phyloP scores from a whole-genome alignment of 2,888 invertebrate species.

The Tanypteryx hageni region DNA sequence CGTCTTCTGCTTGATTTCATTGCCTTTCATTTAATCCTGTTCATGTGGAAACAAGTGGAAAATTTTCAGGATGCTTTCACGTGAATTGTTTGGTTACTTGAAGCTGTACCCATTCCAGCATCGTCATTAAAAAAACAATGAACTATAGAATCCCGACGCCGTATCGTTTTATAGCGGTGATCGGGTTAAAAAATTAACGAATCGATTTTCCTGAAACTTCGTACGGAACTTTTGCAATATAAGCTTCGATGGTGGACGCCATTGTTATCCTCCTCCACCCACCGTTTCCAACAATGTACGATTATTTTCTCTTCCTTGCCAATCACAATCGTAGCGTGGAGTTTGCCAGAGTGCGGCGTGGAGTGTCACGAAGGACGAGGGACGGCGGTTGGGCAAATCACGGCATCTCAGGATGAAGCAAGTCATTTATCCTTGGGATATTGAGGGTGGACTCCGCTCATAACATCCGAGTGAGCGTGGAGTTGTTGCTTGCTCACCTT shows the following conservation, averaged over 20 bases:
- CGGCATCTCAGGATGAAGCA: constrained; percentile 27
- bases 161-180: no score
- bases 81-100: no score
- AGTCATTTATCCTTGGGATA: constrained; percentile 32
- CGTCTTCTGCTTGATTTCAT: no score
- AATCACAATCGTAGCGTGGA: neutral
- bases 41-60: no score
- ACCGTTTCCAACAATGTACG: neutral
- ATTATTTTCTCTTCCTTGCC: neutral
- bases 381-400: constrained; percentile 16
- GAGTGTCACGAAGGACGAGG: constrained; percentile 24
- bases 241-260: neutral
- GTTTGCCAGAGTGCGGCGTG: neutral
- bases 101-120: no score
- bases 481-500: constrained; percentile 26
- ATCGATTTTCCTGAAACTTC: neutral
- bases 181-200: no score
- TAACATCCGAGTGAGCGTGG: constrained; percentile 32
- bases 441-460: constrained; percentile 32
- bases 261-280: neutral
- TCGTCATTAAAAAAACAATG: no score
- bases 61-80: no score
- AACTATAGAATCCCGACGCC: no score
- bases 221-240: neutral
- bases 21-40: no score